Evolutionary conservation across 2,888 invertebrate genomes (phyloP).

Genomic region (Notocelia uddmanniana): DNA sequence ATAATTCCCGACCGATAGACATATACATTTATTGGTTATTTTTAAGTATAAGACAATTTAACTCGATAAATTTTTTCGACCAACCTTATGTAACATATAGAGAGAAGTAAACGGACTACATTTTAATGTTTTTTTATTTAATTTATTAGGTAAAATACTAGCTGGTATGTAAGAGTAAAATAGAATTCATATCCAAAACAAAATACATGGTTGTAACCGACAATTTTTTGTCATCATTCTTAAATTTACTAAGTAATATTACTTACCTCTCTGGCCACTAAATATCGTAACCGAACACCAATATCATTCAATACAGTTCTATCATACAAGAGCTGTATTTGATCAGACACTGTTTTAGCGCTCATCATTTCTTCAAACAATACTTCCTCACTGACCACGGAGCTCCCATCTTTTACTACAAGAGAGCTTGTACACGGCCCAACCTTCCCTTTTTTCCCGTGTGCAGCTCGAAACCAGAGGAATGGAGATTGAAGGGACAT

Average conservation of each 20-base stretch:
- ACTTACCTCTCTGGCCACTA: conserved; percentile 89
- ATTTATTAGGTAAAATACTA: no score
- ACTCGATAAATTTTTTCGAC: no score
- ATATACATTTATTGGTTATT: no score
- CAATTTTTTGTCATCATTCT: no score
- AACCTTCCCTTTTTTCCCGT: conserved; percentile 60
- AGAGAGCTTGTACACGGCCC: conserved; percentile 51
- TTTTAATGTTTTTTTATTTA: no score
- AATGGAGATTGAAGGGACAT: conserved; percentile 89
- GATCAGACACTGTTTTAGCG: conserved; percentile 86
- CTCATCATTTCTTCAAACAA: conserved; percentile 78
- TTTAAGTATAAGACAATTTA: no score
- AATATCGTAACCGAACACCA: conserved; percentile 90
- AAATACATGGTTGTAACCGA: no score
- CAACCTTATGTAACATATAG: no score
- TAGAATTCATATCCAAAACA: no score
- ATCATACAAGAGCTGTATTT: conserved; percentile 88
- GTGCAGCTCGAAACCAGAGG: conserved; percentile 89
- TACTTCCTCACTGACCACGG: conserved; percentile 69
- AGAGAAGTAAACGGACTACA: no score
- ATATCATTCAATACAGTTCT: conserved; percentile 89
- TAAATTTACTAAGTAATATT: neutral
- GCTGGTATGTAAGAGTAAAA: no score
- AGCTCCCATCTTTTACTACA: conserved; percentile 77
- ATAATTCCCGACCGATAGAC: no score